Base-by-base conservation (phyloP, 64 coral and sea anemone species). In the Montipora cactus region DNA sequence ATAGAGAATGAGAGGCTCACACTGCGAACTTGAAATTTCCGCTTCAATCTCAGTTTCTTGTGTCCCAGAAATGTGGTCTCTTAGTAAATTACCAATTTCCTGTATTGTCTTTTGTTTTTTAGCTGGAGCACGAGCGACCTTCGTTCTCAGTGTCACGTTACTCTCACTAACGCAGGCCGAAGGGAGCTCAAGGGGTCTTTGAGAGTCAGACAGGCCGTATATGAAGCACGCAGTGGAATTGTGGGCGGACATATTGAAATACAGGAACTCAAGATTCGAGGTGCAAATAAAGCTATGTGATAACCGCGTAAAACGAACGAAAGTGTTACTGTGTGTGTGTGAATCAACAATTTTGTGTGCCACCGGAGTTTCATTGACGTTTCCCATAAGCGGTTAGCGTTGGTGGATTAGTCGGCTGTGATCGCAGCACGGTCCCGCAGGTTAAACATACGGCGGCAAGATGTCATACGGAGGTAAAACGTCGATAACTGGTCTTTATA, bases 71-170 rank as follows among this genome's bases (percentile, higher is more conserved):
- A 28, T 28, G 28, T 18, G 15, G 11, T 12, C 15, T 66, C 10
- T 4, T 10, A 8, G 7, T 46, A 46, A 76, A 23, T 21, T 2
- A 47, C 12, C 12, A 15, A 18, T 78, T 78, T 47, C 23, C 4
- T 16, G 8, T 53, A 16, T 23, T 8, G 10, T 90, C 51, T 12
- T 14, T 19, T 73, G 62, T 19, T 55, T 57, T 52, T 46, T 49
- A 99, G 98, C 47, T 99, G 95, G 95, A 99, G 98, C 13, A 99
- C 98, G 67, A 99, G 98, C 85, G 98, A 99, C 18, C 78, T 99
- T 84, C 98, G 98, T 51, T 93, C 98, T 19, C 90, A 92, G 68
- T 89, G 92, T 53, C 92, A 96, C 22, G 70, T 99, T 3, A 94
- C 95, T 49, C 95, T 99, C 3, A 99, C 98, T 51, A 99, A 95